Percentiles rank a stretch among this genome's conserved stretches.
Conservation (phyloP, 1,140 invertebrate species). For the Leptoteleia sp. region DNA sequence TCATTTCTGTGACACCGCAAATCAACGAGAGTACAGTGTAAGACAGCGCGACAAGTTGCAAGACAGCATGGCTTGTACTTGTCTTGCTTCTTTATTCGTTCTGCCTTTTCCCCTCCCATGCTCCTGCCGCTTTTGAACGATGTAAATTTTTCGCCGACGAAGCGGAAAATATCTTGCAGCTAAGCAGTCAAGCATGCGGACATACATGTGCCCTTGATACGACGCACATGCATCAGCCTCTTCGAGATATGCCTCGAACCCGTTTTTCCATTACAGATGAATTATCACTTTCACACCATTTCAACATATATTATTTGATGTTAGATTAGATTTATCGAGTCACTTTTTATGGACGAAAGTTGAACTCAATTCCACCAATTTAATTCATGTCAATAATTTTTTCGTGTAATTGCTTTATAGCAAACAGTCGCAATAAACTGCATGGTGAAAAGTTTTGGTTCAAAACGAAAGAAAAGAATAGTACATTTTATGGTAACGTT, state of each 20-base stretch:
- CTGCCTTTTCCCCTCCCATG: neutral
- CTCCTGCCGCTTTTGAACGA: slow-evolving; percentile 20
- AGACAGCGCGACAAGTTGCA: slow-evolving; percentile 49
- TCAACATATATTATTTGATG: slow-evolving; percentile 10
- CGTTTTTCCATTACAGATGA: slow-evolving; percentile 21
- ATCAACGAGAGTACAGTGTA: slow-evolving; percentile 37
- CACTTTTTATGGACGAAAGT: neutral
- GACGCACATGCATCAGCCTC: slow-evolving; percentile 22
- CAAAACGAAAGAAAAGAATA: too few relatives aligned
- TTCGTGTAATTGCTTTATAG: too few relatives aligned
- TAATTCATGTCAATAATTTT: too few relatives aligned
- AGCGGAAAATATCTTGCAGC: slow-evolving; percentile 41
- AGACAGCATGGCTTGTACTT: slow-evolving; percentile 30
- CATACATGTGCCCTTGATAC: slow-evolving; percentile 21
- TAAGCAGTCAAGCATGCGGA: slow-evolving; percentile 22
- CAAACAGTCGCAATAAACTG: too few relatives aligned
- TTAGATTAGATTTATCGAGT: slow-evolving; percentile 1
- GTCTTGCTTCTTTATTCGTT: slow-evolving; percentile 23
- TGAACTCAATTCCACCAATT: too few relatives aligned
- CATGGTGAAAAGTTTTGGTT: too few relatives aligned
- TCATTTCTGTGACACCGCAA: slow-evolving; percentile 36
- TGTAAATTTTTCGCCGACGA: slow-evolving; percentile 42
- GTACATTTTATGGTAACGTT: too few relatives aligned
- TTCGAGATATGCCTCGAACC: slow-evolving; percentile 1
- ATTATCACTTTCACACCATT: slow-evolving; percentile 20